phyloP scores from a whole-genome alignment of 2,888 invertebrate species.

The Macrosiphum euphorbiae region DNA sequence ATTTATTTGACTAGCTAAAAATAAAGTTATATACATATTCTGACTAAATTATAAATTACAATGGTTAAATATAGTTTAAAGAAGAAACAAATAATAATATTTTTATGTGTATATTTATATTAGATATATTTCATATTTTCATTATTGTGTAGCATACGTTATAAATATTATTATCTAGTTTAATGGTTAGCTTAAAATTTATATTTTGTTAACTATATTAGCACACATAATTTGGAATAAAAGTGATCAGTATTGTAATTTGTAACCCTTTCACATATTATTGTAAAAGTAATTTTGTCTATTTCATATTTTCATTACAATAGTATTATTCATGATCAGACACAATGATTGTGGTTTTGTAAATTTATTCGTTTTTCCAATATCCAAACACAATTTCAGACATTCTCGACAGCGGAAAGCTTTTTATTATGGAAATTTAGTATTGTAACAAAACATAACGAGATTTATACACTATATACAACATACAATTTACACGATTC shows the following conservation, averaged over 20 bases:
- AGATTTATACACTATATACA: conserved; percentile 13
- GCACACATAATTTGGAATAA: neutral
- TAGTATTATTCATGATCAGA: conserved; percentile 7
- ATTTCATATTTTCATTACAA: conserved; percentile 25
- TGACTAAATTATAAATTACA: neutral
- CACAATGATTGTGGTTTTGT: conserved; percentile 21
- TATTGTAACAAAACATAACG: neutral
- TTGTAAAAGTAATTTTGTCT: conserved; percentile 20
- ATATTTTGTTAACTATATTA: neutral
- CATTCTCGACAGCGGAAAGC: conserved; percentile 14
- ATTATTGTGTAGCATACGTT: neutral
- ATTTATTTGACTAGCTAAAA: neutral
- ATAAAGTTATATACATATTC: neutral
- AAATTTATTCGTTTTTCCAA: conserved; percentile 36
- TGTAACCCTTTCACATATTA: neutral
- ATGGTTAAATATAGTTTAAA: neutral
- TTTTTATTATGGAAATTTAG: conserved; percentile 50
- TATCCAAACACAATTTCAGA: conserved; percentile 17
- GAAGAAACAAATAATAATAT: neutral
- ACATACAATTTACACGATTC: neutral
- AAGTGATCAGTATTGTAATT: neutral
- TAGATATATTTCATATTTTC: neutral
- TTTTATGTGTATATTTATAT: neutral
- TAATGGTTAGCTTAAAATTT: neutral
- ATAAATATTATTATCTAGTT: neutral